Conservation (phyloP, 2,797 vertebrate genomes). For the Tauraco hartlaubi region DNA sequence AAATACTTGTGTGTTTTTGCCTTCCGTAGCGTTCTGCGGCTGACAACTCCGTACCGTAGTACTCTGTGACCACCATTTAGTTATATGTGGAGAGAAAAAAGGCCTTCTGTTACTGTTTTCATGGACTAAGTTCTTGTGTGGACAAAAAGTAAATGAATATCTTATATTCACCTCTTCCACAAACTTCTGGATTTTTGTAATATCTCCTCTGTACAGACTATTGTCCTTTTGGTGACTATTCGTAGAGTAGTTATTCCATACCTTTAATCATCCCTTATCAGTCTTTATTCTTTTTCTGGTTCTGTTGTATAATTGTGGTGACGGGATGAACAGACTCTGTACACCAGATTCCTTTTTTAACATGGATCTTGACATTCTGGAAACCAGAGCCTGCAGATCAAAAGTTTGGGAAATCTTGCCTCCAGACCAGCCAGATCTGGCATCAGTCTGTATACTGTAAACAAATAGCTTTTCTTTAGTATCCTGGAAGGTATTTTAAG, state of each 20-base stretch:
- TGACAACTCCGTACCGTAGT: rapidly evolving
- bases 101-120: background rate
- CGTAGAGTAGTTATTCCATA: background rate
- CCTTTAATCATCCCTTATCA: background rate
- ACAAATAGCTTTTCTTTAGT: background rate
- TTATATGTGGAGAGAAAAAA: background rate
- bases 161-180: background rate
- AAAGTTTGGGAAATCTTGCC: slow-evolving; percentile 23
- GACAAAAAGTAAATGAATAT: background rate
- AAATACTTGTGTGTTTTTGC: background rate
- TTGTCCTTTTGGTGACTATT: background rate
- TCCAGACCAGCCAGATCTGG: slow-evolving; percentile 27
- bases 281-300: background rate
- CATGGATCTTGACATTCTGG: background rate
- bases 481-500: background rate
- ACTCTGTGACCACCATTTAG: background rate
- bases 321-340: background rate
- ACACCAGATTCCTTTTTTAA: background rate
- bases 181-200: background rate
- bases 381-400: slow-evolving; percentile 37
- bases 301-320: background rate
- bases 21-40: background rate
- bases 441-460: background rate
- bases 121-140: background rate
- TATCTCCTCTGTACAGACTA: background rate